Evolutionary conservation across 2,113 vertebrate genomes (phyloP), one percentile per base, ranked within the genome.

Genomic region (Nothoprocta perdicaria): DNA sequence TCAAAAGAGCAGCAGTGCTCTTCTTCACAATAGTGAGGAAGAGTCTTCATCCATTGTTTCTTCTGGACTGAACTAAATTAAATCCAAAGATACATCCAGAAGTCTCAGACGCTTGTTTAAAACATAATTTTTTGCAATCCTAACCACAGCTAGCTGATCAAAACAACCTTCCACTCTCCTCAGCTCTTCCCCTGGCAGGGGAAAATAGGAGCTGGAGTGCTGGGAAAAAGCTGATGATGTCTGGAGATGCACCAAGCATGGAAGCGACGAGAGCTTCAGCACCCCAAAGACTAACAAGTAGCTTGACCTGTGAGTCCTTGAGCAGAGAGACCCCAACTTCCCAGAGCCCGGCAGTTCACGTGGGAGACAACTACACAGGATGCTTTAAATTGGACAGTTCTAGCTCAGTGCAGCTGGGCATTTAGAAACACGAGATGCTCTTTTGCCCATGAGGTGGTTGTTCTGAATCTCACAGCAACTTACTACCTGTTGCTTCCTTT

Each of bases 381-480:
- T 71, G 29, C 13, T 76, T 29, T 33, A 15, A 26, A 33, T 48
- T 81, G 79, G 35, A 35, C 9, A 68, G n/a, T 14, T 65, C 80
- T 40, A 29, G 67, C 74, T 63, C 69, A 58, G 78, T 68, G 45
- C 35, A 43, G n/a, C 71, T 27, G 23, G 14, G 12, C 29, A 48
- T 26, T 35, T 60, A 57, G 38, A 85, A 71, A 43, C 55, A 83
- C 0, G 1, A 77, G 0, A 1, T 2, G 2, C 9, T 15, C 73
- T 48, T 40, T 48, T 75, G 23, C 19, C 19, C 76, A 24, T 15
- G 68, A 68, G 53, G 29, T 41, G 24, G 18, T 66, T 78, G 31
- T 77, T 91, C 68, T 40, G 58, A 73, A 73, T 62, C 53, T 78
- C 52, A 57, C 3, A 75, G 57, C 14, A 55, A 38, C 22, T 88